Conservation (phyloP, 2,797 vertebrate species). For the Acrossocheilus wenchowensis region DNA sequence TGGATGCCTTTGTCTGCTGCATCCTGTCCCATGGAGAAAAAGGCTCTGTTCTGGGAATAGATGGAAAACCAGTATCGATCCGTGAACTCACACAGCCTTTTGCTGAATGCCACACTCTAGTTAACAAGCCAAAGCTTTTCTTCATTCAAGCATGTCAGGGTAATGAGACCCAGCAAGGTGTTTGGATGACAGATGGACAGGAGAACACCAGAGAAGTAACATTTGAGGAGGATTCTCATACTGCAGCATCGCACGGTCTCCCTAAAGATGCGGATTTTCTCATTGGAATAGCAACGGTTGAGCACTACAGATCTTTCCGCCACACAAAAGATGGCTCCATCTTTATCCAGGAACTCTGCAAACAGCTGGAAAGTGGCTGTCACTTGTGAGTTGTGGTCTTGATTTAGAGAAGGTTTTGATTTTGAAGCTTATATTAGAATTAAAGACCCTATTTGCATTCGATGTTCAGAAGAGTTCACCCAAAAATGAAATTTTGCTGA, state of each 20-base stretch:
- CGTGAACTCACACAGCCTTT: conserved; percentile 77
- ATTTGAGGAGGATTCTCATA: conserved; percentile 18
- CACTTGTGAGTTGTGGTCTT: conserved; percentile 3
- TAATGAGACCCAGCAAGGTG: conserved; percentile 31
- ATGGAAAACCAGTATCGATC: conserved; percentile 73
- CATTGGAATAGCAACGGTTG: conserved; percentile 64
- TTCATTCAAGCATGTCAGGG: conserved; percentile 86
- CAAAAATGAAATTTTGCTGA: neutral
- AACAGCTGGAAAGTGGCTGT: conserved; percentile 39
- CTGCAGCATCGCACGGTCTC: rapidly evolving
- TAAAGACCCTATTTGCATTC: neutral
- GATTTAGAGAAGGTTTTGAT: neutral
- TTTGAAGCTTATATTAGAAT: neutral
- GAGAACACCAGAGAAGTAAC: neutral
- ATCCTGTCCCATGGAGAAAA: conserved; percentile 87
- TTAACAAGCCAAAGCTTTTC: conserved; percentile 90
- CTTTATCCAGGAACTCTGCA: conserved; percentile 66
- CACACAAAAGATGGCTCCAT: conserved; percentile 51
- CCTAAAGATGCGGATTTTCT: conserved; percentile 62
- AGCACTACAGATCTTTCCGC: conserved; percentile 60
- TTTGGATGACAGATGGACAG: conserved; percentile 41
- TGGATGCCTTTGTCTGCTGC: conserved; percentile 82
- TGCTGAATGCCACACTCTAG: conserved; percentile 70
- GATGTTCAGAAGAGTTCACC: neutral
- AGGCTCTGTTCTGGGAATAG: conserved; percentile 78